phyloP scores from a whole-genome alignment of 1,140 invertebrate species.

The Coptotermes formosanus region DNA sequence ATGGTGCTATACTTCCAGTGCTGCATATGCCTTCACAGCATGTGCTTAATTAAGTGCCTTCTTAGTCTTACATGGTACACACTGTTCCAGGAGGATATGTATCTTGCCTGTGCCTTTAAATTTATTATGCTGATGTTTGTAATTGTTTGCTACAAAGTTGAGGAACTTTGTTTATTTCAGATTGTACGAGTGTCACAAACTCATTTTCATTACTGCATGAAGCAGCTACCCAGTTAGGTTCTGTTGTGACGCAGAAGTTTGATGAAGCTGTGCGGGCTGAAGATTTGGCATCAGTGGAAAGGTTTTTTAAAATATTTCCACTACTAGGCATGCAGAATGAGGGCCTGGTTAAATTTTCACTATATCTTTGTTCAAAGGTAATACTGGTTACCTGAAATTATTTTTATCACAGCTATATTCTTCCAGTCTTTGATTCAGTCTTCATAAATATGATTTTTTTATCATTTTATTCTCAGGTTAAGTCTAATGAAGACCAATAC shows the following conservation, averaged over 20 bases:
- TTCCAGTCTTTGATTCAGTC: background rate
- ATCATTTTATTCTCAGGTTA: no score
- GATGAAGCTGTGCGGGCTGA: constrained; percentile 88
- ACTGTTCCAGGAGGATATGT: no score
- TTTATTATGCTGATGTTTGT: no score
- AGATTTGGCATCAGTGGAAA: constrained; percentile 88
- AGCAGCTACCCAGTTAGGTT: constrained; percentile 74
- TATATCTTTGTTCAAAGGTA: constrained; percentile 83
- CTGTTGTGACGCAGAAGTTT: constrained; percentile 78
- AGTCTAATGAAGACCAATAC: no score
- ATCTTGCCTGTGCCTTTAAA: no score
- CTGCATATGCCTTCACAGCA: no score
- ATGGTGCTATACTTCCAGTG: no score
- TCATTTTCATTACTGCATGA: constrained; percentile 82
- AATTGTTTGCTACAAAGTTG: no score
- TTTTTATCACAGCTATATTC: background rate
- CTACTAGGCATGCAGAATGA: constrained; percentile 88
- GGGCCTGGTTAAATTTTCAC: constrained; percentile 89
- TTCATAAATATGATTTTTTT: no score
- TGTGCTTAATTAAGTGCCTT: no score
- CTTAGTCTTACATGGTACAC: no score
- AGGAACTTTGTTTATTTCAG: constrained; percentile 45
- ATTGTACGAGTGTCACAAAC: constrained; percentile 67
- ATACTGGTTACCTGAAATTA: constrained; percentile 28
- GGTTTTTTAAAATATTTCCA: constrained; percentile 98